Evolutionary conservation across 2,888 invertebrate species (phyloP), one percentile per base, ranked within the genome.

Genomic region (Dermolepida albohirtum): DNA sequence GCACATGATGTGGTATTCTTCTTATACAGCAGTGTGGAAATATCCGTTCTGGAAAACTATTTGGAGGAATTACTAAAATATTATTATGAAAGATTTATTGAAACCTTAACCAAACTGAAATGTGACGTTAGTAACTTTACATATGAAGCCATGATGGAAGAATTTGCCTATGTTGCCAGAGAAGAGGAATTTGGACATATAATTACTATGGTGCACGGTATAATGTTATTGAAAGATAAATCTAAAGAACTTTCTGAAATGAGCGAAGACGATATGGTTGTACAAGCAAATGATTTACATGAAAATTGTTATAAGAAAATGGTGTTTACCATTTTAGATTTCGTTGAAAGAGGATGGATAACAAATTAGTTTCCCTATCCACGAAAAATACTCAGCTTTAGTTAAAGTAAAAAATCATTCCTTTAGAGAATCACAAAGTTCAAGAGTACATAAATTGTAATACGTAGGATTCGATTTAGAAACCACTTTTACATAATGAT

Each of bases 1-100:
- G 76, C 82, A 0, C 82, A 84, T 27, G 88, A 89, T 74, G 67
- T 89, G 1, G 73, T 86, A 0, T 88, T 88, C 69, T 84, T 87
- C 47, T 66, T 89, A 5, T 83, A 85, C 14, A 81, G 85, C 0
- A 87, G 87, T 70, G 81, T 86, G 0, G 78, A 82, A 12, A 72
- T 75, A 0, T 72, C 78, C 0, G 78, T 85, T 1, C 72, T 84
- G 8, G 79, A 79, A 1, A 66, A 82, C 5, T 77, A 86, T 59
- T 78, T 82, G 29, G 81, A 86, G 2, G 80, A 84, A 16, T 79
- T 88, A 6, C 71, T 88, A 0, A 75, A 81, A 64, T 75, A 83
- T 0, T 88, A 88, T 73, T 84, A 86, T 71, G 51, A 71, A 5
- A 64, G 54, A 7, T 73, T 73, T 55, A 69, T 73, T 12, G 8